Evolutionary conservation across 1,140 invertebrate species (phyloP), one percentile per base, ranked within the genome.

Genomic region (Cydia strobilella): DNA sequence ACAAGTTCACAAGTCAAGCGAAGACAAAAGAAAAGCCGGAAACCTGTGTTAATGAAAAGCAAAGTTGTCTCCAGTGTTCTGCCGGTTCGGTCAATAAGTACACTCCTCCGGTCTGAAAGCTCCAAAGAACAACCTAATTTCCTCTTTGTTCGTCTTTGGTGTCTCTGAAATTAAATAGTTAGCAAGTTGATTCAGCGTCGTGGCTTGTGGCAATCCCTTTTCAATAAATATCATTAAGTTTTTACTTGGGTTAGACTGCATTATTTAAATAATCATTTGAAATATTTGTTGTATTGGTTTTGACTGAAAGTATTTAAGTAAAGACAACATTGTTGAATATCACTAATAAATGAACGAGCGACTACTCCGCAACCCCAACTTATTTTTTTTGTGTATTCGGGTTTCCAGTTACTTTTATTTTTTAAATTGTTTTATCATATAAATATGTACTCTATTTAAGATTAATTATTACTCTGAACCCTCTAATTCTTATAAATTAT

Each of bases 11-110:
- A n/a, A 69, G 65, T 69, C 25, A 69, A 69, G 35, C 31, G 65
- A 35, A n/a, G 13, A 69, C 65, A 69, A 69, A 69, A 69, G 65
- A 27, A 69, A 69, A 69, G 65, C 65, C 65, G 65, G 65, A 69
- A 69, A 69, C 65, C 65, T 69, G 65, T 69, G 65, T 69, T 69
- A 69, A 69, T 69, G 65, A 69, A 69, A 69, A 69, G 65, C 42
- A 69, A 69, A 69, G 65, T 18, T 42, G 31, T 35, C 65, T 69
- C 65, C 65, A 69, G 65, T 42, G 63, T 35, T 31, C 65, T n/a
- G 27, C 65, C 27, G 31, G 65, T 42, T 69, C 65, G 65, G 65
- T 69, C 65, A 69, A 69, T 69, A 69, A 69, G 65, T 69, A 35
- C 31, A 69, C 31, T 69, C 27, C 27, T 66, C 63, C 65, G 31